phyloP scores from a whole-genome alignment of 2,888 invertebrate species.

The Colostygia pectinataria region DNA sequence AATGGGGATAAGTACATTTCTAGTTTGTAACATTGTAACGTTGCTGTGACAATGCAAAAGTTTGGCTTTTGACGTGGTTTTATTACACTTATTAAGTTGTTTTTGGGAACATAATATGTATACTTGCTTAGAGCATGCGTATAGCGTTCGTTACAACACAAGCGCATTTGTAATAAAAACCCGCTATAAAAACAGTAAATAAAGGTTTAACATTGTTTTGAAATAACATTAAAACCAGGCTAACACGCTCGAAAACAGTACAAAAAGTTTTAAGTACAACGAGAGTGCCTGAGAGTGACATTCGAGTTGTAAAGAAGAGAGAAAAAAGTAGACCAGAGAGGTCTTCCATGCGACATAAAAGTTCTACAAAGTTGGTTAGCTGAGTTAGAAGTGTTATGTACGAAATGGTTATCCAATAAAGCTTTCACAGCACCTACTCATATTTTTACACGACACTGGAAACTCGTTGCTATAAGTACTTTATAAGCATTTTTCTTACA shows the following conservation, averaged over 20 bases:
- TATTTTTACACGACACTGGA: constrained; percentile 52
- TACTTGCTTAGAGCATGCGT: too few relatives aligned
- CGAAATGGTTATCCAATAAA: constrained; percentile 59
- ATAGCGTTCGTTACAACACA: too few relatives aligned
- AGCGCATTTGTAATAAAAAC: too few relatives aligned
- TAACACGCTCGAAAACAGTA: constrained; percentile 1
- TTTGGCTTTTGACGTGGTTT: too few relatives aligned
- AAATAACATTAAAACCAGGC: too few relatives aligned
- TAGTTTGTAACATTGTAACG: too few relatives aligned
- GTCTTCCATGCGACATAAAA: constrained; percentile 46
- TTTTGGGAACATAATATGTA: too few relatives aligned
- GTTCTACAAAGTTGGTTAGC: constrained; percentile 44
- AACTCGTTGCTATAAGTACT: constrained; percentile 35
- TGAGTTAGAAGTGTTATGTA: constrained; percentile 60
- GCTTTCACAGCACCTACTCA: constrained; percentile 48
- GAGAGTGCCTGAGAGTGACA: constrained; percentile 12
- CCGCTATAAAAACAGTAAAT: too few relatives aligned
- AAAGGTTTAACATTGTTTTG: too few relatives aligned
- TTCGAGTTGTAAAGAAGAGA: constrained; percentile 26
- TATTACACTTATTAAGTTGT: too few relatives aligned
- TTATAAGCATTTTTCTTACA: too few relatives aligned
- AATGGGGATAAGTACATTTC: not conserved
- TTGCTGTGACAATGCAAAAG: not conserved
- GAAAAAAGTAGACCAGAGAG: constrained; percentile 38
- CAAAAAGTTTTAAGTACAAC: constrained; percentile 14